Evolutionary conservation across 1,140 invertebrate genomes (phyloP), one percentile per base, ranked within the genome.

Genomic region (Rhizoglyphus robini): DNA sequence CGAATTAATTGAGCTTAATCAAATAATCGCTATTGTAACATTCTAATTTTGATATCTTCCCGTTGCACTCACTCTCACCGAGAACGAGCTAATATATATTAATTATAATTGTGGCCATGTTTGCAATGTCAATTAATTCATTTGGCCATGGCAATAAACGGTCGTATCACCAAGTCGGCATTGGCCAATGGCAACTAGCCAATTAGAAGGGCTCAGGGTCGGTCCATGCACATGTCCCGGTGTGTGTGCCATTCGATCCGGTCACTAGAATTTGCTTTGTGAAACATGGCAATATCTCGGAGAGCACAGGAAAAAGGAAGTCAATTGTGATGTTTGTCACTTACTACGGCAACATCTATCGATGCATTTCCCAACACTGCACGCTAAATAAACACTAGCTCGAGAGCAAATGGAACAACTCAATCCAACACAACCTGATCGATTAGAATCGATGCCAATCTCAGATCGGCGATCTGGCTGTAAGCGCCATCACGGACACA

Each of bases 1-100:
- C n/a, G 51, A 54, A 54, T 54, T 54, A 23, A 54, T 54, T 20
- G 51, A 32, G 23, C 51, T 54, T 54, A 54, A 54, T 54, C 51
- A 54, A 54, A 54, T 54, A 54, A 54, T 25, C 51, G 20, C 8
- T 32, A n/a, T n/a, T n/a, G n/a, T 8, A 54, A 54, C 51, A 54
- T 11, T 54, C 51, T 20, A 54, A 54, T 54, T 54, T 5, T 25
- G 51, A 5, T 54, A 32, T 15, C 51, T 23, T 32, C 8, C 51
- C 20, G 15, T 46, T 15, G 41, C 41, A 15, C 23, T 46, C 23
- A 15, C 41, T 23, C 41, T 46, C 15, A 23, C 41, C n/a, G n/a
- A n/a, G n/a, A 25, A 8, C 23, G 15, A 11, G 51, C 20, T 54
- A 54, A 54, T 54, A 23, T n/a, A n/a, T n/a, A n/a, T n/a, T n/a